A percentile compares a stretch with the other conserved stretches of the same genome.
Evolutionary conservation across 2,888 invertebrate species (phyloP).

Genomic region (Micropterix aruncella): DNA sequence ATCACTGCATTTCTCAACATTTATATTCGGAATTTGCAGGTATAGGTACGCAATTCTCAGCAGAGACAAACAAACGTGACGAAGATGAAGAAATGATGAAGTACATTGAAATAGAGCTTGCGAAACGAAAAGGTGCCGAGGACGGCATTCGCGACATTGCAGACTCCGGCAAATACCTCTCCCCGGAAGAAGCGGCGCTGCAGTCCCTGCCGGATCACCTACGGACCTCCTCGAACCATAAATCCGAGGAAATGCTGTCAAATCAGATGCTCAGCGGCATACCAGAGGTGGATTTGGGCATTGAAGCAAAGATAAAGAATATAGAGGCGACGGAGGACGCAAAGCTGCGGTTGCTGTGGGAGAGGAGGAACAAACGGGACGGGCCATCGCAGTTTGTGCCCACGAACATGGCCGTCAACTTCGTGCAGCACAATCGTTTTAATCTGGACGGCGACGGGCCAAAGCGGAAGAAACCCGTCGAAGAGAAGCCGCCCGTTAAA

Average conservation of each 20-base stretch:
- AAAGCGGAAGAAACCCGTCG: constrained; percentile 43
- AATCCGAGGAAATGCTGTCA: constrained; percentile 97
- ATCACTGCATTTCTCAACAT: too few species aligned
- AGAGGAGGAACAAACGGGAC: constrained; percentile 82
- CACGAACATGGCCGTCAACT: constrained; percentile 96
- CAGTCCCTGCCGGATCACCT: constrained; percentile 82
- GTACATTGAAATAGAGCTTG: constrained; percentile 61
- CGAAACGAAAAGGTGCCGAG: constrained; percentile 63
- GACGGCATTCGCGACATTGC: constrained; percentile 29
- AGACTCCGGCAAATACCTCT: constrained; percentile 48
- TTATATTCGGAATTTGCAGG: too few species aligned
- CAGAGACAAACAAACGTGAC: constrained; percentile 94
- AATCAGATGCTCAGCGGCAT: constrained; percentile 99
- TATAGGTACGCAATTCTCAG: constrained; percentile 94
- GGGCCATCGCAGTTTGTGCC: constrained; percentile 92
- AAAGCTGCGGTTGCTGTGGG: constrained; percentile 81
- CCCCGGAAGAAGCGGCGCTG: constrained; percentile 83
- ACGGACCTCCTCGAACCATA: constrained; percentile 67
- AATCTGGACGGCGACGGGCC: constrained; percentile 66
- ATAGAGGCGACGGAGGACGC: constrained; percentile 99
- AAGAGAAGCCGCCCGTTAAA: constrained; percentile 33
- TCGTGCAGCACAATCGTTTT: constrained; percentile 94
- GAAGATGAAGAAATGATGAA: constrained; percentile 98
- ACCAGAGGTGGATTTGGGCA: constrained; percentile 98
- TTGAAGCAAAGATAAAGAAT: constrained; percentile 95